Evolutionary conservation across 1,140 invertebrate species (phyloP), one percentile per base, ranked within the genome.

Genomic region (Thalassaphorura encarpata): DNA sequence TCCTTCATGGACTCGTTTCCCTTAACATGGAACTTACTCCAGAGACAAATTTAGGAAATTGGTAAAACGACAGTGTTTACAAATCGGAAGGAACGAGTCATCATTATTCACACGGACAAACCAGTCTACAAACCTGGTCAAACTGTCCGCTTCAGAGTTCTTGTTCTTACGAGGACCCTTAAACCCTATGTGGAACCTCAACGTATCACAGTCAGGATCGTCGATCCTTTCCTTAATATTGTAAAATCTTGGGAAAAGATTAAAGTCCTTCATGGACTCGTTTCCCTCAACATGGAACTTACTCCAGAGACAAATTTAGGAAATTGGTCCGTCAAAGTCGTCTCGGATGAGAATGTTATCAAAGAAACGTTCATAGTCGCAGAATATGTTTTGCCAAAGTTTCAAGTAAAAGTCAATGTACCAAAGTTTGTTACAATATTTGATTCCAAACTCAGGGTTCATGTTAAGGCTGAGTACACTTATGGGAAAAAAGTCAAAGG

Each of bases 61-160:
- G n/a, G n/a, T n/a, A n/a, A n/a, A n/a, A n/a, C n/a, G n/a, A n/a
- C n/a, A n/a, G n/a, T n/a, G n/a, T n/a, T n/a, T n/a, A n/a, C n/a
- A n/a, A n/a, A n/a, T n/a, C 21, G n/a, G 28, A 58, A 55, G 46
- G 6, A 52, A 16, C n/a, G n/a, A 5, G 89, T 88, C 13, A 79
- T 92, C 1, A 91, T 94, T 64, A 80, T 96, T 57, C 91, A 97
- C 70, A 94, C 91, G 0, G 93, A 97, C 72, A 89, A 91, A 72
- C 81, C 85, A 2, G 83, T 94, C 52, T 97, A 97, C 70, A 88
- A 93, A 68, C 90, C 90, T 0, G 81, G 83, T 3, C 81, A 87
- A 67, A 81, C 79, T 57, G 82, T 96, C 13, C 78, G 83, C 66
- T 95, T 92, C 67, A 78, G 92, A 58, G 81, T 84, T n/a, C 73